Base-by-base conservation (phyloP, 2,797 vertebrate genomes). In the Sebastes dallii region DNA sequence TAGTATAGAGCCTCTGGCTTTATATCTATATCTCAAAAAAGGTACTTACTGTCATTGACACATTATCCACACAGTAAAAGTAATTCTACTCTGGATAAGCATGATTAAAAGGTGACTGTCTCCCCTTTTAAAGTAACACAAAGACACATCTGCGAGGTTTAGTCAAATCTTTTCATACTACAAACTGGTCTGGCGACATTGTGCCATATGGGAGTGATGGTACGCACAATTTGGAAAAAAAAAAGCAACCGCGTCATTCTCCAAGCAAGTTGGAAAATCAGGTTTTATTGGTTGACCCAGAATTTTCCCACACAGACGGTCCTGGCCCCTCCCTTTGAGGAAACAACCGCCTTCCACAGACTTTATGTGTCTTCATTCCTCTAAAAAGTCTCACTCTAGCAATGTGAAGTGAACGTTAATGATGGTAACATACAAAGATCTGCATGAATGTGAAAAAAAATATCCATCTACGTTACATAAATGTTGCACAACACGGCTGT, bases 251-350 rank as follows among this genome's bases (percentile, higher is more conserved):
- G 62, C 27, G 16, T 72, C 55, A 78, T 74, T 72, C 54, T 83
- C 36, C 9, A 20, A 81, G 59, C 77, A 52, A 72, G 42, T 39
- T 75, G 67, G 74, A 87, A 86, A 81, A 75, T 78, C 56, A 13
- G 59, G 32, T 30, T 85, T 87, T 80, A 61, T 75, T 86, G 71
- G 27, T 69, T 75, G 66, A 72, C 58, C 27, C 67, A 76, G n/a
- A 77, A 67, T 39, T 78, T 84, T 76, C 80, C 76, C 68, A 83
- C 78, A 64, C 71, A 73, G 56, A 76, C 65, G 42, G 59, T 69
- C 54, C 9, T 71, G 61, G 66, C 24, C 36, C 68, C n/a, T 55
- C 39, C 24, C 18, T 69, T 30, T 62, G 65, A 81, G 8, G 8
- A 80, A 82, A 85, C 66, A 66, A 25, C 69, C 11, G 78, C n/a